Evolutionary conservation across 1,140 invertebrate genomes (phyloP), one percentile per base, ranked within the genome.

Genomic region (Pissodes strobi): DNA sequence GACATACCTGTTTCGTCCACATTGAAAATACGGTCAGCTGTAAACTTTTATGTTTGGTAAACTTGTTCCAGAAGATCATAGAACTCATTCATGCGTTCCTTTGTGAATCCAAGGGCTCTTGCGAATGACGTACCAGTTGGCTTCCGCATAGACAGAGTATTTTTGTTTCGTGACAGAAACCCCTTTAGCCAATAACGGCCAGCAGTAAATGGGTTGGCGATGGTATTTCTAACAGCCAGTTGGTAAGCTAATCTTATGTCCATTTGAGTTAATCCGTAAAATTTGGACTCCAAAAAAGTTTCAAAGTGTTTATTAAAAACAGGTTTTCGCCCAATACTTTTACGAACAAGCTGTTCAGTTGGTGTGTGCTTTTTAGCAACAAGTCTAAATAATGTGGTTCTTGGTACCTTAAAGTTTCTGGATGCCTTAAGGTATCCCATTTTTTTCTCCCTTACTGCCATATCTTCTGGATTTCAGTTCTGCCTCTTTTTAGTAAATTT

Each of bases 1-100:
- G 70, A 62, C 0, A 78, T 17, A 48, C 75, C 75, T 2, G 69
- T 76, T 68, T 79, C 76, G 45, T 78, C 74, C 4, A 78, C 73
- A 68, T 78, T 79, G 56, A 71, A 79, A 30, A 79, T 72, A 46
- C 72, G 51, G 5, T 71, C 61, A 52, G 71, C 19, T 60, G 73
- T 51, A 68, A 61, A 77, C 17, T n/a, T n/a, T n/a, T n/a, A 66
- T 61, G 9, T 52, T 53, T 38, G 52, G 48, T 45, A 5, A 12
- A 17, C 39, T 15, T 43, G 13, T 43, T 67, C 52, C 27, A 67
- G 41, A 22, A 46, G 2, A 13, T 66, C 55, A 39, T 59, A 66
- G 25, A 59, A 60, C 30, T 27, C 30, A 13, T 60, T 34, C 23
- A 60, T 48, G 34, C 41, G 56, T 56, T 49, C 21, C 17, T 52